These are phyloP conservation scores for Heterocephalus glaber DNA, from an alignment of 2,113 vertebrate species.

Conservation along the genomic window DNA sequence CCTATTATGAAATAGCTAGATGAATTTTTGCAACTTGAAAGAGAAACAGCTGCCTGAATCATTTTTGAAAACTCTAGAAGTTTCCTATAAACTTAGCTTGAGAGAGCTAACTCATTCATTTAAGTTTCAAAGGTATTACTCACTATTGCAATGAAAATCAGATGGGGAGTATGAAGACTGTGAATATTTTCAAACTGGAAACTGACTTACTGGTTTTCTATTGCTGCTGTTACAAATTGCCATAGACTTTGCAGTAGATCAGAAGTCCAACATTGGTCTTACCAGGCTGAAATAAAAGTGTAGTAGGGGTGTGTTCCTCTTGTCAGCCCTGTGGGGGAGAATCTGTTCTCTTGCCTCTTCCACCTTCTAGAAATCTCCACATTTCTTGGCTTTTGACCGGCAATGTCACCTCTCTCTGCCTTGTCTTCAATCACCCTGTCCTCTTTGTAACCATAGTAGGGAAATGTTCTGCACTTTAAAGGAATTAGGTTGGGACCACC, in stretches of 20 bases:
- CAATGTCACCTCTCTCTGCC: background rate
- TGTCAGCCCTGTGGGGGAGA: background rate
- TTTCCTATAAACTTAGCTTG: constrained; percentile 24
- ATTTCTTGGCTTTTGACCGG: constrained; percentile 16
- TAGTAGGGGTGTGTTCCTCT: background rate
- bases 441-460: background rate
- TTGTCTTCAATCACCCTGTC: background rate
- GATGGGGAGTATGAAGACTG: background rate
- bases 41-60: background rate
- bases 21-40: constrained; percentile 59
- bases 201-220: background rate
- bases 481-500: background rate
- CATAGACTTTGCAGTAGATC: background rate
- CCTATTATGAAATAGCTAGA: constrained; percentile 21
- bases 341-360: background rate
- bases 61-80: constrained; percentile 46
- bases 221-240: background rate
- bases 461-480: background rate
- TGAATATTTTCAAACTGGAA: constrained; percentile 27
- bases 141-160: constrained; percentile 18
- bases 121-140: constrained; percentile 51
- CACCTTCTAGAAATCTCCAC: background rate
- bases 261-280: background rate
- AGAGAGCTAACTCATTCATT: constrained; percentile 49
- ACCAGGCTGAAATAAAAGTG: background rate